Evolutionary conservation across 2,113 vertebrate species (phyloP), one percentile per base, ranked within the genome.

Genomic region (Poicephalus gulielmi): DNA sequence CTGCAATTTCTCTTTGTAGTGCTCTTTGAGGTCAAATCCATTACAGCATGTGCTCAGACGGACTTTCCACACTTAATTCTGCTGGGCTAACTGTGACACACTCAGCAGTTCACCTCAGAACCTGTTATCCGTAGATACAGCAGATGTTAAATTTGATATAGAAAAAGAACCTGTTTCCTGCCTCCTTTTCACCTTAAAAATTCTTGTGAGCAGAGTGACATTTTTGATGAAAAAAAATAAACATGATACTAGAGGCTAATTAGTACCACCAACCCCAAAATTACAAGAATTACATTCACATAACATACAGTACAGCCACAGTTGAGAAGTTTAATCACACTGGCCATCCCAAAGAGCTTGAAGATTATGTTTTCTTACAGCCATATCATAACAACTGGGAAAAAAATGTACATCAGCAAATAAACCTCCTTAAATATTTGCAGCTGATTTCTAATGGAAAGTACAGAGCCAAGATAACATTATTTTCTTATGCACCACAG

Each of bases 21-120:
- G 96, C 86, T 97, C 97, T 97, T 96, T 3, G 82, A 97, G 98
- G 98, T 98, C 98, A 98, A 98, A 98, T 97, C 97, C 95, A 98
- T 98, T 98, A 98, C 92, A 97, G 94, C 73, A 25, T 95, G 67
- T 94, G 89, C 93, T 97, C 91, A 95, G 95, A 96, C 89, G 73
- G 93, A 97, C 96, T 98, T 97, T 97, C 95, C 90, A 97, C 97
- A 98, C 95, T 97, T 98, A 98, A 98, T 97, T 97, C 96, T 95
- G 83, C 79, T 69, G 17, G 94, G 91, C 86, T 96, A 92, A 95
- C 95, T 93, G 94, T 96, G 96, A 93, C 85, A 95, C 90, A 92
- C 95, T 96, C 92, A 80, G 92, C 66, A 49, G 93, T 96, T 97
- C 96, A 97, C 96, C 96, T 95, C 92, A 97, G 87, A 97, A 96